These are phyloP conservation scores for Bovichtus diacanthus DNA, from an alignment of 2,797 vertebrate genomes.

Conservation along the genomic window DNA sequence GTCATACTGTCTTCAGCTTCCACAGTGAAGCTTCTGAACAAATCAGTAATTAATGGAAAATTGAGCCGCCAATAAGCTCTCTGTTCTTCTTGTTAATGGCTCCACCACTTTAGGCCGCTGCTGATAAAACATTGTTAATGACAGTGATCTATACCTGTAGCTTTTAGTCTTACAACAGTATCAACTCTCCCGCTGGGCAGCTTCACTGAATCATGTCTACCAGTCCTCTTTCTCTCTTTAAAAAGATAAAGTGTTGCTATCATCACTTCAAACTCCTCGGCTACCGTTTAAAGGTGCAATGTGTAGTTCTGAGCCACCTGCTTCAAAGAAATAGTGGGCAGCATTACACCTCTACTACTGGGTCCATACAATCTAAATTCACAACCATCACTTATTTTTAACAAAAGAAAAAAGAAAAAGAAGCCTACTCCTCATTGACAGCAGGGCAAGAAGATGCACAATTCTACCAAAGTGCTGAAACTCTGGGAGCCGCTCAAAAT, in stretches of 20 bases:
- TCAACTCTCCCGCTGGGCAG: constrained; percentile 8
- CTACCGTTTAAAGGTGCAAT: too few species aligned
- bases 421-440: too few species aligned
- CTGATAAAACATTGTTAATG: constrained; percentile 21
- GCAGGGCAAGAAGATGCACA: too few species aligned
- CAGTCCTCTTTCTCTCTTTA: neutral
- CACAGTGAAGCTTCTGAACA: neutral
- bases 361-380: too few species aligned
- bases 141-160: constrained; percentile 2
- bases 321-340: too few species aligned
- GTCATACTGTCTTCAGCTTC: neutral
- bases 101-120: neutral
- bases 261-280: constrained; percentile 2
- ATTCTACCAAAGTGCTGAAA: too few species aligned
- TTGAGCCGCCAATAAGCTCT: neutral
- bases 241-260: constrained; percentile 5
- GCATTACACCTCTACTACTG: too few species aligned
- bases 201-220: neutral
- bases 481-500: too few species aligned
- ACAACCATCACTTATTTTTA: too few species aligned
- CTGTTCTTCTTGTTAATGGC: neutral
- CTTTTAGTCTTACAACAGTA: too few species aligned
- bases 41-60: constrained; percentile 8
- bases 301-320: too few species aligned
- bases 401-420: too few species aligned